Evolutionary conservation across 2,797 vertebrate species (phyloP), one percentile per base, ranked within the genome.

Genomic region (Muraenolepis orangiensis): DNA sequence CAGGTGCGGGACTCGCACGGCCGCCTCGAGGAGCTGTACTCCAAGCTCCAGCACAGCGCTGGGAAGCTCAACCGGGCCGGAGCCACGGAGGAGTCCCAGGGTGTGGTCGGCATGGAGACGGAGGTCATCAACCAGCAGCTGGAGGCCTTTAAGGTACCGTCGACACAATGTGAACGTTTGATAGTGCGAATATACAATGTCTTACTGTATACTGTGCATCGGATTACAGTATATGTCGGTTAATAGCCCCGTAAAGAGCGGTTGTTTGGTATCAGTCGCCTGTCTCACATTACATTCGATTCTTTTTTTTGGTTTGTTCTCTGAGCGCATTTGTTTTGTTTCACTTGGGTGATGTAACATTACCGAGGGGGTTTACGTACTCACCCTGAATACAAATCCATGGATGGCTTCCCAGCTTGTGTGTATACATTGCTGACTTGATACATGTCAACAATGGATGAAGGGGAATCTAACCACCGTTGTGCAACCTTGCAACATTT

Each of bases 91-190:
- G 95, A 95, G 11, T 96, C 96, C 1, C 97, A 98, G 83, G 98
- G 95, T 73, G 90, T 93, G 0, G 97, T 99, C 64, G 96, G 96
- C 82, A 96, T 97, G 95, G 98, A 99, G 90, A 99, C 95, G 0
- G 97, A 98, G 1, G 75, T 94, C 74, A 98, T 99, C 85, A 98
- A 98, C 89, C 95, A 98, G 69, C 98, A 99, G 87, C 91, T 98
- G 78, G 90, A 95, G 34, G 90, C 93, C 1, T 98, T 99, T 86
- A 98, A 96, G 97, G 98, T 99, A 95, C 81, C 1, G 57, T 64
- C 72, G 1, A 71, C 30, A 4, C 42, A 16, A 46, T 40, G 74
- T 72, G 66, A 23, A 70, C 11, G 36, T 69, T 20, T 14, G 32
- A 34, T 40, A 26, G 14, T n/a, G 3, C 57, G 16, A n/a, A 2